Evolutionary conservation across 2,113 vertebrate genomes (phyloP).

Genomic region (Climacteris rufus): DNA sequence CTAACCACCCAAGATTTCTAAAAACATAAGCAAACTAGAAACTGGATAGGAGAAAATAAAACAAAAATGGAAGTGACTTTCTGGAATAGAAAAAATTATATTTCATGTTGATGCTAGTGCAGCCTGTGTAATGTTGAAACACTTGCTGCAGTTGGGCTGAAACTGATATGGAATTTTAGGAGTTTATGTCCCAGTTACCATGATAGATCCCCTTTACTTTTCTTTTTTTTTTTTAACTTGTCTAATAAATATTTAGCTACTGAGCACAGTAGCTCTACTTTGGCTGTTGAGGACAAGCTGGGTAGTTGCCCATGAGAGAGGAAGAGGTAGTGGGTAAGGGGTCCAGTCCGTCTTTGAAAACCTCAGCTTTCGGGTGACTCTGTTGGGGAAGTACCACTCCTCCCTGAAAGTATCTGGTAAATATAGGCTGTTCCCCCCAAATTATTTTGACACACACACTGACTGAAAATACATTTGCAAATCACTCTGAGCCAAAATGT

Average conservation of each 20-base stretch:
- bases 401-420: neutral
- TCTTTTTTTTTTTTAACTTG: neutral
- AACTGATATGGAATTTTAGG: neutral
- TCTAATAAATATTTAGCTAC: neutral
- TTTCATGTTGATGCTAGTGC: neutral
- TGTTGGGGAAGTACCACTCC: neutral
- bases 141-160: neutral
- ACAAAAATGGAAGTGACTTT: neutral
- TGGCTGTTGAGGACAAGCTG: neutral
- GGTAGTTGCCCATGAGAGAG: neutral
- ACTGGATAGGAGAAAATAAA: neutral
- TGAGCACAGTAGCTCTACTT: neutral
- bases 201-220: neutral
- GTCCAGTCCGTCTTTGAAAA: neutral
- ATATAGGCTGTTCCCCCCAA: neutral
- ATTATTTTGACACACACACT: neutral
- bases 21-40: neutral
- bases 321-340: neutral
- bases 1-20: neutral
- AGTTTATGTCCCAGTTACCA: neutral
- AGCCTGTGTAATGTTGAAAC: neutral
- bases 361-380: neutral
- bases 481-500: neutral
- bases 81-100: neutral
- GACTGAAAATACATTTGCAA: neutral